A percentile compares a stretch with the other conserved stretches of the same genome.
Conservation (phyloP, 2,113 vertebrate species). For the Mus musculus region GRCm39 chr1:174950501-174951000, state of each 20-base stretch:
- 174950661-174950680: background rate
- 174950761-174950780: background rate
- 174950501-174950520: slow-evolving; percentile 98
- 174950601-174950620: slow-evolving; percentile 46
- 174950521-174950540: slow-evolving; percentile 99
- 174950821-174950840: background rate
- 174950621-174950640: slow-evolving; percentile 46
- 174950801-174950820: background rate
- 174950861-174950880: background rate
- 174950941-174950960: background rate
- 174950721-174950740: background rate
- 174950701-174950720: background rate
- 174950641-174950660: background rate
- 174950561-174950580: slow-evolving; percentile 87
- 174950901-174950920: background rate
- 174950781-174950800: background rate
- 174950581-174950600: slow-evolving; percentile 68
- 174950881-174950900: background rate
- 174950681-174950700: background rate
- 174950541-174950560: slow-evolving; percentile 99
- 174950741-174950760: background rate
- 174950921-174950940: background rate
- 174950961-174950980: background rate
- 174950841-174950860: background rate
- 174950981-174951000: background rate